Evolutionary conservation across 2,113 vertebrate genomes (phyloP).

Genomic region (Cygnus buccinator): DNA sequence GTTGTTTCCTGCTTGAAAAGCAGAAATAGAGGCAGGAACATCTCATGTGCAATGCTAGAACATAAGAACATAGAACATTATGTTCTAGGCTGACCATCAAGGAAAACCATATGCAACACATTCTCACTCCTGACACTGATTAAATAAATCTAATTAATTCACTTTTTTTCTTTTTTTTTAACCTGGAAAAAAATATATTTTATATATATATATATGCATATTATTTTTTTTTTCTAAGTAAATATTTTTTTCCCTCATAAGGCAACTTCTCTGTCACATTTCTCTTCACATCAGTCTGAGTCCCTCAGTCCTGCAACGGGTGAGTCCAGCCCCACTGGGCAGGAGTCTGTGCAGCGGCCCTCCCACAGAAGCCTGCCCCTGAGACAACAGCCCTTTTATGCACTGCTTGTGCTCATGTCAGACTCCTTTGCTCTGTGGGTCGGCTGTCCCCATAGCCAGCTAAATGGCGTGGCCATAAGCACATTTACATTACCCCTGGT

Average conservation of each 20-base stretch:
- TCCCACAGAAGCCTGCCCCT: neutral
- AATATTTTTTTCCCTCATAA: neutral
- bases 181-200: neutral
- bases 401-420: too few species aligned
- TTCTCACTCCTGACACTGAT: neutral
- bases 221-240: neutral
- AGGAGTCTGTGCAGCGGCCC: neutral
- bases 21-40: neutral
- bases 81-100: neutral
- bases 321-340: neutral
- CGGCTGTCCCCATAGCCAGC: neutral
- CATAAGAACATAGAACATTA: neutral
- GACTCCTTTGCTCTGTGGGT: neutral
- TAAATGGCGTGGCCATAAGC: neutral
- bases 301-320: neutral
- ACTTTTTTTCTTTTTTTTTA: too few species aligned
- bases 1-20: neutral
- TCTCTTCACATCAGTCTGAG: neutral
- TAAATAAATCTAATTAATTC: neutral
- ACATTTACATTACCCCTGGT: rapidly evolving
- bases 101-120: rapidly evolving
- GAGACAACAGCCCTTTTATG: neutral
- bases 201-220: neutral
- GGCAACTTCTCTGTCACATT: neutral
- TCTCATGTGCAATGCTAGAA: rapidly evolving